phyloP scores from a whole-genome alignment of 2,113 vertebrate species.

The Oreotrochilus melanogaster region DNA sequence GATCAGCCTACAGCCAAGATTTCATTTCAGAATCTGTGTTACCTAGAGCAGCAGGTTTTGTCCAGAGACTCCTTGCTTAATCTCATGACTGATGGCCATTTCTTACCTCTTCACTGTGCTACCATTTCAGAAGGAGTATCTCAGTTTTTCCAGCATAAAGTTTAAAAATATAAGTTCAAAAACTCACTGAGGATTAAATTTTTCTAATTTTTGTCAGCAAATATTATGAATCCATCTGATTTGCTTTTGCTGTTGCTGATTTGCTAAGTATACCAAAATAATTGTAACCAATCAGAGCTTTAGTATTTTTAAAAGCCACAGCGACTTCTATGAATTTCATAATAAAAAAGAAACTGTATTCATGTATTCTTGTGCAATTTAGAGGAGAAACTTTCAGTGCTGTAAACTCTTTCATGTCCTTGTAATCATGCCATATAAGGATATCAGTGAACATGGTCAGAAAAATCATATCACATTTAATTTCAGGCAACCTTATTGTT shows the following conservation, averaged over 20 bases:
- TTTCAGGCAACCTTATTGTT: neutral
- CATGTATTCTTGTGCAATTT: neutral
- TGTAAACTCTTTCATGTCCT: neutral
- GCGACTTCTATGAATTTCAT: neutral
- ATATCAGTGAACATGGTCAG: neutral
- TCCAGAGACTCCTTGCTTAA: neutral
- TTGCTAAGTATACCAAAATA: neutral
- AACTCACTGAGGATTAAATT: neutral
- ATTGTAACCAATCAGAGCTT: neutral
- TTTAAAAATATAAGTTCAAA: neutral
- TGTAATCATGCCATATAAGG: neutral
- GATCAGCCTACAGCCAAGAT: neutral
- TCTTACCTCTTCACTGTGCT: neutral
- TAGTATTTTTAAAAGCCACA: neutral
- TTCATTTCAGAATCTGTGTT: neutral
- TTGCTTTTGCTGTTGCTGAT: neutral
- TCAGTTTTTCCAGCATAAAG: neutral
- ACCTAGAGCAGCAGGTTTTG: neutral
- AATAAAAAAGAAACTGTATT: neutral
- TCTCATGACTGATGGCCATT: neutral
- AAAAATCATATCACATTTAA: neutral
- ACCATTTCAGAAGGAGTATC: neutral
- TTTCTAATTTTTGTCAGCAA: neutral
- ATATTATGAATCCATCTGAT: neutral
- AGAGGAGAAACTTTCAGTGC: neutral